These are phyloP conservation scores for Tetragnatha versicolor DNA, from an alignment of 1,140 invertebrate genomes.

Conservation along the genomic window DNA sequence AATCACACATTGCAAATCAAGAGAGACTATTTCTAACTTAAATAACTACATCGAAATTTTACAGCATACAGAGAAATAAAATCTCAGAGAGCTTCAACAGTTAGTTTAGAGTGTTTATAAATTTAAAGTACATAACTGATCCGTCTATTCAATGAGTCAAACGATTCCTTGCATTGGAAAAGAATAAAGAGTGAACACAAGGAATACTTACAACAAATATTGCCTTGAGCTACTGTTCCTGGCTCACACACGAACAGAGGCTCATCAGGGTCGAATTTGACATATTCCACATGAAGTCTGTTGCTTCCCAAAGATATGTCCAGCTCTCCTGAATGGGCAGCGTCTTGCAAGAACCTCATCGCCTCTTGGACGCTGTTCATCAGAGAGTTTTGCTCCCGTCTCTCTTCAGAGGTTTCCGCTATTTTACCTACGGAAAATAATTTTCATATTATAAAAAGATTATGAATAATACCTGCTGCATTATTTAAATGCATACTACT, in stretches of 20 bases:
- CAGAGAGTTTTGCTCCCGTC: conserved; percentile 50
- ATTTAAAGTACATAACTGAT: background rate
- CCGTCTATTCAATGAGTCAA: background rate
- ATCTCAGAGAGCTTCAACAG: background rate
- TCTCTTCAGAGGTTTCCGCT: conserved; percentile 26
- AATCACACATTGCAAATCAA: no score
- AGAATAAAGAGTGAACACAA: background rate
- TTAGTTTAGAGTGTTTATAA: background rate
- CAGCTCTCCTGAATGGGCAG: conserved; percentile 62
- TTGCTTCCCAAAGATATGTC: conserved; percentile 61
- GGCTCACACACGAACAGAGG: conserved; percentile 63
- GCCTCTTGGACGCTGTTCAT: conserved; percentile 60
- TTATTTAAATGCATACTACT: no score
- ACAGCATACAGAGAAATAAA: no score
- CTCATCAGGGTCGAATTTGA: conserved; percentile 59
- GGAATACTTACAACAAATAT: conserved; percentile 64
- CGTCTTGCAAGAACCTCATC: conserved; percentile 60
- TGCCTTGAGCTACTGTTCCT: conserved; percentile 63
- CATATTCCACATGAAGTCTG: conserved; percentile 60
- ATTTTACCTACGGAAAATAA: conserved; percentile 45
- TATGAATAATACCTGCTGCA: no score
- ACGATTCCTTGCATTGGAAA: background rate
- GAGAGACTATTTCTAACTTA: no score
- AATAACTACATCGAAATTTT: no score
- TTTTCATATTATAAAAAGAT: no score